Conservation (phyloP, 2,888 invertebrate species). For the Siphlonurus alternatus region DNA sequence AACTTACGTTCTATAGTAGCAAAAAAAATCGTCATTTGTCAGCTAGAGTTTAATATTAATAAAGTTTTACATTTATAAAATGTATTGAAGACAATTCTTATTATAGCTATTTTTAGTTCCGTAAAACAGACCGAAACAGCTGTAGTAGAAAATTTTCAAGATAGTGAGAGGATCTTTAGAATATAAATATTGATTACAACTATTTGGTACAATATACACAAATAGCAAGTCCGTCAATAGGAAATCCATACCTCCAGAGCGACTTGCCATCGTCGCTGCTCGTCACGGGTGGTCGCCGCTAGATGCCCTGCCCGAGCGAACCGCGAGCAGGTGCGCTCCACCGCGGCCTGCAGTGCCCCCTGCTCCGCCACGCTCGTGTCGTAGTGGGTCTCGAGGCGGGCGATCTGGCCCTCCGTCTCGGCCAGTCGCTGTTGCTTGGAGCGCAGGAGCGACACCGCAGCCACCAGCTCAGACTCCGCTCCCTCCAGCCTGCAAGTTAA, state of each 20-base stretch:
- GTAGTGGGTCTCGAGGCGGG: slow-evolving; percentile 38
- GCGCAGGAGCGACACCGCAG: slow-evolving; percentile 55
- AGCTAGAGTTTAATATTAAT: too few species aligned
- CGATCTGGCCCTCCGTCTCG: slow-evolving; percentile 57
- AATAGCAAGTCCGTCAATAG: too few species aligned
- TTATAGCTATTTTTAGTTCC: too few species aligned
- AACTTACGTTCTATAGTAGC: too few species aligned
- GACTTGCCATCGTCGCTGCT: slow-evolving; percentile 69
- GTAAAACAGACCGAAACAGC: too few species aligned
- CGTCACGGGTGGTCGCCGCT: slow-evolving; percentile 73
- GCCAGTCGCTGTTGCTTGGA: slow-evolving; percentile 69
- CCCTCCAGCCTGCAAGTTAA: slow-evolving; percentile 48
- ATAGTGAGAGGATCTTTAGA: too few species aligned
- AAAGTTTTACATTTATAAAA: too few species aligned
- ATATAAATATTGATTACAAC: too few species aligned
- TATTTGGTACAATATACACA: too few species aligned
- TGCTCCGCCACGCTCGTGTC: slow-evolving; percentile 59
- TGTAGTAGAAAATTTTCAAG: too few species aligned
- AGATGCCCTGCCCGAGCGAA: slow-evolving; percentile 66
- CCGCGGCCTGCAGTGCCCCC: slow-evolving; percentile 52
- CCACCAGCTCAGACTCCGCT: slow-evolving; percentile 57
- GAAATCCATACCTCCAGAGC: slow-evolving; percentile 44
- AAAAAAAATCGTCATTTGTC: too few species aligned
- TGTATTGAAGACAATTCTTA: too few species aligned
- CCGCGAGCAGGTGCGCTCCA: slow-evolving; percentile 59